Base-by-base conservation (phyloP, 37 sponge, comb jelly and placozoan genomes). In the Tethya wilhelma region DNA sequence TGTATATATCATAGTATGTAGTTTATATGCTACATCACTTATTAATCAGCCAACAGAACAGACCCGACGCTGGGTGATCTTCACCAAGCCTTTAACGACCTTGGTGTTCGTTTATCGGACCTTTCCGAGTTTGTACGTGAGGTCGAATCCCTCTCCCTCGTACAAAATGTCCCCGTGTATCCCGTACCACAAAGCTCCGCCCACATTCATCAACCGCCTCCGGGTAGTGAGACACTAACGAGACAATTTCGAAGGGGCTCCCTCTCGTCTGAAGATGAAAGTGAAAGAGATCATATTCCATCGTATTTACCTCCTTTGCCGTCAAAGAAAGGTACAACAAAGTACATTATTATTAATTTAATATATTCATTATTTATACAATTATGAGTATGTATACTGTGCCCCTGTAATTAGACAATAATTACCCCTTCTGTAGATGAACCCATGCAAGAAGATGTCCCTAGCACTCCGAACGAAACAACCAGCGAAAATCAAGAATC, bases 301-400 rank as follows among this genome's bases (percentile, higher is more conserved):
- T 29, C 65, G 8, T 72, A 82, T 41, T 44, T 73, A 2, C 83
- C 83, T 62, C 74, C 74, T 29, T 53, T 82, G 0, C 83, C 83
- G 4, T 46, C 55, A 25, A 59, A 82, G 34, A 17, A 26, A 38
- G 59, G 58, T 32, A 44, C 4, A 7, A 80, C 41, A 56, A 68
- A 69, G 80, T 69, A 69, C n/a, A 31, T 38, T 23, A 34, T 31
- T 34, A 19, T 36, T 19, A 34, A 34, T 36, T 37, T 37, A 9
- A 67, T n/a, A n/a, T n/a, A n/a, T n/a, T n/a, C n/a, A n/a, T n/a
- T n/a, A n/a, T n/a, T n/a, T n/a, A n/a, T n/a, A n/a, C n/a, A n/a
- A n/a, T n/a, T n/a, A n/a, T n/a, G n/a, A n/a, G n/a, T n/a, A n/a
- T n/a, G n/a, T n/a, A n/a, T n/a, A n/a, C n/a, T n/a, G n/a, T n/a